Base-by-base conservation (phyloP, 2,797 vertebrate species). In the Rhabdomys pumilio region DNA sequence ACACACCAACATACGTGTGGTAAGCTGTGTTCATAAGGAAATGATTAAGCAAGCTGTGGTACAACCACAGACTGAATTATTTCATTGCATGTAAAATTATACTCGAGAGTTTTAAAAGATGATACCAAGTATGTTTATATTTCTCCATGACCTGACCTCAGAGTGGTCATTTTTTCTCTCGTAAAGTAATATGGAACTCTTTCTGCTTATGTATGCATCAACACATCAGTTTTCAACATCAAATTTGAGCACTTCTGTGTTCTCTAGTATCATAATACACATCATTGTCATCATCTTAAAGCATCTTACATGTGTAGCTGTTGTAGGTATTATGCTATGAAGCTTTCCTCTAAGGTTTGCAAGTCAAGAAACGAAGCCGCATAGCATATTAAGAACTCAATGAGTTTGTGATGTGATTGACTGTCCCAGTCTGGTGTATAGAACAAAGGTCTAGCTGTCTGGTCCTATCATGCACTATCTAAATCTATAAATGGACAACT, bases 21-120 rank as follows among this genome's bases (percentile, higher is more conserved):
- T 76, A 44, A n/a, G 5, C 44, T 8, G 1, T 19, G 65, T 81
- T 59, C 88, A 41, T 61, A 84, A 86, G 44, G 34, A 94, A 89
- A 94, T 91, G 57, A 94, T 65, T 89, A 92, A 89, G 34, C 77
- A 84, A 90, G 90, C 67, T 55, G 14, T 69, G 9, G 7, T 41
- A 75, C 2, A 67, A 11, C 6, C n/a, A 90, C 73, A 41, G 61
- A 72, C 55, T 86, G 14, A 5, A 81, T 69, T 91, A 44, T 69
- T 91, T 76, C 2, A 29, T 3, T 77, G 44, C 41, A 50, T 63
- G 92, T 86, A 31, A 67, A 90, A 90, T 91, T 67, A 38, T 73
- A 57, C 20, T 55, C 11, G 6, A 20, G 26, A 80, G 22, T 47
- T 69, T 90, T 92, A 90, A 65, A 75, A 91, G 50, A 73, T 63